Percentiles rank a stretch among this genome's conserved stretches.
phyloP scores from a whole-genome alignment of 2,888 invertebrate species.

The Rhagonycha lutea region DNA sequence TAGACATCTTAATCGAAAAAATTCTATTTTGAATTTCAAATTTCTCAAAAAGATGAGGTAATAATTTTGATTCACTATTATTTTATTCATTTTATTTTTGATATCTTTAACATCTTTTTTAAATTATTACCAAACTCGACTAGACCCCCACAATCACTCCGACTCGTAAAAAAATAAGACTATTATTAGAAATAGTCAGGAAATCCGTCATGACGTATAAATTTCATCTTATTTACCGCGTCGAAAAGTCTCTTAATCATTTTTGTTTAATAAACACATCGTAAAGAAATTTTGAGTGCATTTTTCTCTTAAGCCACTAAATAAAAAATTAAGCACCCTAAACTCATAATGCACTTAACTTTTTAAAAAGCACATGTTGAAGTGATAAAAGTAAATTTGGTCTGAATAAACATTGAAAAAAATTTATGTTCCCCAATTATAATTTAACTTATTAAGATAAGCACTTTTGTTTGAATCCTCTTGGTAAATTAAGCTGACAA shows the following conservation, averaged over 20 bases:
- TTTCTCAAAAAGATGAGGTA: neutral
- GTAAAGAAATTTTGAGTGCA: neutral
- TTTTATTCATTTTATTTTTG: neutral
- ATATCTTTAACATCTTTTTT: neutral
- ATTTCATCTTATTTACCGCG: neutral
- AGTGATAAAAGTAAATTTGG: neutral
- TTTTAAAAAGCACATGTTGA: neutral
- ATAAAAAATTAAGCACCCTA: conserved; percentile 20
- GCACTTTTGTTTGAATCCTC: neutral
- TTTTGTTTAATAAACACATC: neutral
- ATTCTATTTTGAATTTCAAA: neutral
- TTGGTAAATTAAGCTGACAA: neutral
- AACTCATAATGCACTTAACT: conserved; percentile 15
- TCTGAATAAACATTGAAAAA: no score
- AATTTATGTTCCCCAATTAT: neutral
- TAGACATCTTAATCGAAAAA: neutral
- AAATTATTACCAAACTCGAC: neutral
- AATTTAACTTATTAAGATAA: neutral
- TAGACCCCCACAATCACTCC: neutral
- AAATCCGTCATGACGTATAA: neutral
- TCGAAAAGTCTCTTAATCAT: neutral
- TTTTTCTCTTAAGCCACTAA: neutral
- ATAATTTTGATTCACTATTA: neutral
- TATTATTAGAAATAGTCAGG: neutral
- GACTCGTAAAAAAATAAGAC: neutral